Conservation (phyloP, 2,113 vertebrate genomes). For the Vombatus ursinus region DNA sequence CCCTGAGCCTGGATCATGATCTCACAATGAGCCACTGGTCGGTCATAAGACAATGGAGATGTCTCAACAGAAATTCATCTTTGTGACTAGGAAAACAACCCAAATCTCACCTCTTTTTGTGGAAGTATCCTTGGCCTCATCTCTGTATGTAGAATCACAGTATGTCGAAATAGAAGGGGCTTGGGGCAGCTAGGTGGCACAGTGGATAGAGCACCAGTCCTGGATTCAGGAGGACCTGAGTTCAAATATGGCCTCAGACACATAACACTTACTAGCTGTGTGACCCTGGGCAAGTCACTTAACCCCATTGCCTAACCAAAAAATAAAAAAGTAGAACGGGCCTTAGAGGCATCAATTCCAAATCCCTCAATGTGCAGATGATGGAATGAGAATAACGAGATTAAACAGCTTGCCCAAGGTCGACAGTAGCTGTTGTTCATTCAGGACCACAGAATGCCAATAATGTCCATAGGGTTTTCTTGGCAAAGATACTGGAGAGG, state of each 20-base stretch:
- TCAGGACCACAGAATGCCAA: neutral
- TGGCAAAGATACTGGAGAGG: neutral
- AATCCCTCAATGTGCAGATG: neutral
- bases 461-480: neutral
- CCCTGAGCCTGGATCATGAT: neutral
- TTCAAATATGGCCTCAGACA: too few species aligned
- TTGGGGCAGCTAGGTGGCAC: neutral
- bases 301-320: too few species aligned
- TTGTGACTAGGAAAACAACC: conserved; percentile 3
- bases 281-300: too few species aligned
- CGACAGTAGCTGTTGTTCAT: neutral
- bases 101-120: neutral
- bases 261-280: too few species aligned
- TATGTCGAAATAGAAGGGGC: neutral
- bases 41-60: neutral
- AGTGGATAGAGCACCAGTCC: too few species aligned
- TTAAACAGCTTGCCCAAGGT: neutral
- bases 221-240: too few species aligned
- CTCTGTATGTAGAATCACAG: neutral
- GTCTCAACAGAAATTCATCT: neutral
- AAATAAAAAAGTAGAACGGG: neutral
- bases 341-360: neutral
- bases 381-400: neutral
- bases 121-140: neutral
- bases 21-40: neutral